phyloP scores from a whole-genome alignment of 2,797 vertebrate genomes.

The Rhinatrema bivittatum region DNA sequence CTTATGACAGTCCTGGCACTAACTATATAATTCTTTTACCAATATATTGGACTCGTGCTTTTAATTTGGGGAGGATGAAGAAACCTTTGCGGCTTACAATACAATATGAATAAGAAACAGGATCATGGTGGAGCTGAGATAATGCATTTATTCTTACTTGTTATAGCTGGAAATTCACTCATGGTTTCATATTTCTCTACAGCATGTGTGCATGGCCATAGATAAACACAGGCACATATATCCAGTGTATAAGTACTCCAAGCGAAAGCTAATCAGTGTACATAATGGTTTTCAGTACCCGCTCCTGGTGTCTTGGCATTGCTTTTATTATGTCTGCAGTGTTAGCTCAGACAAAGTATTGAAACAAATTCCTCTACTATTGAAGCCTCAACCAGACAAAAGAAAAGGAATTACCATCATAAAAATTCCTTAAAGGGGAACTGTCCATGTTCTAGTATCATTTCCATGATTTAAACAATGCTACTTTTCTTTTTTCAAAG shows the following conservation, averaged over 20 bases:
- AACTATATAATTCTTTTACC: too few relatives aligned
- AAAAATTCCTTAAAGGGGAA: slow-evolving; percentile 26
- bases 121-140: slow-evolving; percentile 20
- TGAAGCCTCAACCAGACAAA: slow-evolving; percentile 30
- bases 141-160: slow-evolving; percentile 12
- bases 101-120: too few relatives aligned
- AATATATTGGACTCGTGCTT: too few relatives aligned
- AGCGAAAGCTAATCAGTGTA: slow-evolving; percentile 15
- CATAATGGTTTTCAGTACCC: slow-evolving; percentile 27
- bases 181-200: slow-evolving; percentile 23
- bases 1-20: too few relatives aligned
- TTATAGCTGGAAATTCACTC: slow-evolving; percentile 4
- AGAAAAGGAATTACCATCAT: slow-evolving; percentile 32
- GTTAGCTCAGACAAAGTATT: slow-evolving; percentile 42
- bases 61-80: too few relatives aligned
- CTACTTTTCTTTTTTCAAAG: slow-evolving; percentile 27
- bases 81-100: too few relatives aligned
- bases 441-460: slow-evolving; percentile 41
- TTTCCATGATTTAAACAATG: slow-evolving; percentile 22
- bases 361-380: slow-evolving; percentile 39
- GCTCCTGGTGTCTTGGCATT: slow-evolving; percentile 36
- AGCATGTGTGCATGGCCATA: slow-evolving; percentile 25
- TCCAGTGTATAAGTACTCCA: slow-evolving; percentile 7
- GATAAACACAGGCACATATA: too few relatives aligned
- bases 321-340: slow-evolving; percentile 49